Conservation (phyloP, 2,797 vertebrate genomes). For the Notamacropus eugenii region DNA sequence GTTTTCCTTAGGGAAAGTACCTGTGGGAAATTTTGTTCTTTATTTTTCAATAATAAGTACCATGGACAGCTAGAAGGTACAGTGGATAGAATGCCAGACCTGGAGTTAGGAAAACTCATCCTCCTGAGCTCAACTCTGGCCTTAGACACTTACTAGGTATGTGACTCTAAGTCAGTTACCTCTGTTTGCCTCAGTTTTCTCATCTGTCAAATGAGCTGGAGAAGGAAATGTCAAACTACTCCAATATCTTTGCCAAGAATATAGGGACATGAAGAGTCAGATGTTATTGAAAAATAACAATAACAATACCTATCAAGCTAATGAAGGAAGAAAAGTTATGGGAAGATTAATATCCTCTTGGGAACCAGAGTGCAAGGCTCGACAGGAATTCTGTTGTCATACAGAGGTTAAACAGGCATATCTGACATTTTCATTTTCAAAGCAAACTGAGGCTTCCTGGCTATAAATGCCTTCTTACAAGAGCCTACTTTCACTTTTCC, state of each 20-base stretch:
- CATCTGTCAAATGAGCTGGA: not conserved
- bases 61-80: not conserved
- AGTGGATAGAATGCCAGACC: not conserved
- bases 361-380: not conserved
- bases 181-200: not conserved
- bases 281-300: not conserved
- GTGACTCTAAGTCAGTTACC: not conserved
- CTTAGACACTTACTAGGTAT: not conserved
- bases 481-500: not conserved
- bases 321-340: not conserved
- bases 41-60: not conserved
- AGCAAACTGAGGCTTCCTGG: not conserved
- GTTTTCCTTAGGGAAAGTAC: not conserved
- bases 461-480: not conserved
- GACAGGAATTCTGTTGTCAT: not conserved
- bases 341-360: not conserved
- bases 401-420: not conserved
- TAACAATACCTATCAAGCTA: not conserved
- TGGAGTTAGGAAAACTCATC: not conserved
- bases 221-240: not conserved
- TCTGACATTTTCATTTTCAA: not conserved
- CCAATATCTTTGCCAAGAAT: not conserved
- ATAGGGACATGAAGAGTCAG: not conserved
- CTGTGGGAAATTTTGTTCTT: not conserved
- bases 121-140: not conserved